Base-by-base conservation (phyloP, 2,888 invertebrate species). In the Chrysomela aeneicollis region DNA sequence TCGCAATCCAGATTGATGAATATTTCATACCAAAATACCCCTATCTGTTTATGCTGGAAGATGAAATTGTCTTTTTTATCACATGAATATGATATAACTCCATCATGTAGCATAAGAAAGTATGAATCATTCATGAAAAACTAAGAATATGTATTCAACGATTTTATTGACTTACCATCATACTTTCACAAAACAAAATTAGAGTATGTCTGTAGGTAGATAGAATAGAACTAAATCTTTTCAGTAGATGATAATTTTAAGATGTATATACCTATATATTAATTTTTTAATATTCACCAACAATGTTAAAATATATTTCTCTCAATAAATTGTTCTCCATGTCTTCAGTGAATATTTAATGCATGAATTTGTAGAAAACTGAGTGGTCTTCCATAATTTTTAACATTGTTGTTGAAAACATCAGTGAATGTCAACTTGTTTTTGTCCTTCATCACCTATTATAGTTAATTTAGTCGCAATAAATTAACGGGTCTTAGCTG, bases 331-430 rank as follows among this genome's bases (percentile, higher is more conserved):
- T 15, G 42, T 42, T 42, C 15, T 42, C n/a, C 42, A 42, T 42
- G 42, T 71, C 65, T 73, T 69, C 69, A 66, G 70, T 61, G 64
- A 67, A 66, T 71, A 63, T 54, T 72, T 64, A 64, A 66, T 68
- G 72, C 69, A 69, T 69, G 74, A 67, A 74, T 73, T 71, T 72
- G 73, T 73, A 73, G 69, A 75, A 72, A 73, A 76, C 73, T 74
- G 74, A 78, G 76, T 76, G 77, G 79, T 79, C 79, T 79, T 79
- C 78, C 79, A 79, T 55, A 73, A 67, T 67, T 76, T 75, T 75
- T 73, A 73, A 74, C 73, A 74, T 75, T 74, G 74, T 75, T 73
- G 66, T 73, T 68, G 70, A 67, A 73, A 72, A 68, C 21, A 9
- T 8, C 15, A 30, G 10, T 5, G n/a, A 12, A 35, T 35, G 35